Conservation (phyloP, 1,140 invertebrate genomes). For the Pseudomyrmex dendroicus region DNA sequence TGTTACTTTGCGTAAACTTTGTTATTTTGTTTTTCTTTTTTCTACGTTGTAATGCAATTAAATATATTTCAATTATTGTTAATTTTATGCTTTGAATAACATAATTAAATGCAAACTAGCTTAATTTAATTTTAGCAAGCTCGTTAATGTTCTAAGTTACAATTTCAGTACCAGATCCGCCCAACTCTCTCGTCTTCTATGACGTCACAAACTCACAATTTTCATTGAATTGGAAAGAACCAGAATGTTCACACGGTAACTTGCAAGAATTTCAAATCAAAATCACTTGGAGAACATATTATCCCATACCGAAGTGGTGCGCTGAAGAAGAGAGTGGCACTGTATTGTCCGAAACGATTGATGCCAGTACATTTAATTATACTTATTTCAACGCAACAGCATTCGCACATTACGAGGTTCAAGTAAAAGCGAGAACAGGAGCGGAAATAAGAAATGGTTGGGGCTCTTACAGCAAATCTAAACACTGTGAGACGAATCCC, state of each 20-base stretch:
- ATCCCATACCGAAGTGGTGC: conserved; percentile 69
- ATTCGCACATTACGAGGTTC: conserved; percentile 72
- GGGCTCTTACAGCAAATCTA: conserved; percentile 36
- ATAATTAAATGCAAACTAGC: conserved; percentile 4
- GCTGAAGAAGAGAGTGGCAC: not conserved
- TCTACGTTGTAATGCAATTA: too few species aligned
- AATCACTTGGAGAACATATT: conserved; percentile 68
- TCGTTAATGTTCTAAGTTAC: not conserved
- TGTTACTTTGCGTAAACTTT: too few species aligned
- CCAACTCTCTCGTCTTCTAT: conserved; percentile 34
- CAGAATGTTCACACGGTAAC: conserved; percentile 73
- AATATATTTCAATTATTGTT: too few species aligned
- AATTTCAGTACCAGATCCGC: conserved; percentile 74
- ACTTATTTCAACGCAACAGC: conserved; percentile 60
- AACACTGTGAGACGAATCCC: conserved; percentile 52
- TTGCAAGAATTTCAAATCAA: conserved; percentile 72
- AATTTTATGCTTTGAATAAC: not conserved
- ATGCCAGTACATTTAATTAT: conserved; percentile 41
- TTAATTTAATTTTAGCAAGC: conserved; percentile 2
- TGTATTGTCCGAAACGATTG: not conserved
- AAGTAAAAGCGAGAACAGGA: conserved; percentile 76
- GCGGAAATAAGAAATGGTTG: conserved; percentile 47
- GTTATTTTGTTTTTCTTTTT: too few species aligned
- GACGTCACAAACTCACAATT: conserved; percentile 72
- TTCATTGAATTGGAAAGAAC: conserved; percentile 74